Evolutionary conservation across 2,797 vertebrate species (phyloP).

Genomic region (Sebastes taczanowskii): DNA sequence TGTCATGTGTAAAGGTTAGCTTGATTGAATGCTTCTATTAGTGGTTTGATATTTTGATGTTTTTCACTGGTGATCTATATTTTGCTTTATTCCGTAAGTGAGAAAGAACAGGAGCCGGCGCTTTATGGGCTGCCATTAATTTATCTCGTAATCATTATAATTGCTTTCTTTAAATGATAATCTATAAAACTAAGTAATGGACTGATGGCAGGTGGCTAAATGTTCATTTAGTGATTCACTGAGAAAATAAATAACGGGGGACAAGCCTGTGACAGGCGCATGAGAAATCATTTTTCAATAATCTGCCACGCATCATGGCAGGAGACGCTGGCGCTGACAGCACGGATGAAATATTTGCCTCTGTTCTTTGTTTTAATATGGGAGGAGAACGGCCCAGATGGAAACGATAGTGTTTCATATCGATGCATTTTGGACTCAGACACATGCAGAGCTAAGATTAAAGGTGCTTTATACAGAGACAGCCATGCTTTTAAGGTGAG

Average conservation of each 20-base stretch:
- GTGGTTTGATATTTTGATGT: constrained; percentile 17
- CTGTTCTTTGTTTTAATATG: constrained; percentile 79
- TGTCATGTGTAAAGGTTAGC: constrained; percentile 7
- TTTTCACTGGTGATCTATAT: constrained; percentile 23
- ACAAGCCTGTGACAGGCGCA: constrained; percentile 74
- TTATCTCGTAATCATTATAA: constrained; percentile 75
- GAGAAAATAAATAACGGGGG: constrained; percentile 81
- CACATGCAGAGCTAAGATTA: constrained; percentile 39
- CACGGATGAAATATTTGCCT: constrained; percentile 79
- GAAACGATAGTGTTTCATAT: constrained; percentile 73
- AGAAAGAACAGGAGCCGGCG: constrained; percentile 20
- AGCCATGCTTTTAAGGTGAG: constrained; percentile 37
- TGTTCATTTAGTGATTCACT: constrained; percentile 80
- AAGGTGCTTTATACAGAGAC: constrained; percentile 30
- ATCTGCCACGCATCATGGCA: constrained; percentile 72
- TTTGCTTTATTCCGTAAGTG: constrained; percentile 44
- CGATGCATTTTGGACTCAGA: constrained; percentile 65
- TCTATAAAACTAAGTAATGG: constrained; percentile 81
- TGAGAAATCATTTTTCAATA: constrained; percentile 83
- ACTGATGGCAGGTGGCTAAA: constrained; percentile 81
- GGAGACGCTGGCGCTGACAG: constrained; percentile 73
- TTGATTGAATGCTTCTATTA: constrained; percentile 31
- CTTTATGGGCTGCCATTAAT: constrained; percentile 65
- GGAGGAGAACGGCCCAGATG: constrained; percentile 67
- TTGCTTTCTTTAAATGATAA: constrained; percentile 80